Percentiles rank a stretch among this genome's conserved stretches.
These are phyloP conservation scores for Abrostola triplasia DNA, from an alignment of 2,888 invertebrate genomes.

Conservation along the genomic window DNA sequence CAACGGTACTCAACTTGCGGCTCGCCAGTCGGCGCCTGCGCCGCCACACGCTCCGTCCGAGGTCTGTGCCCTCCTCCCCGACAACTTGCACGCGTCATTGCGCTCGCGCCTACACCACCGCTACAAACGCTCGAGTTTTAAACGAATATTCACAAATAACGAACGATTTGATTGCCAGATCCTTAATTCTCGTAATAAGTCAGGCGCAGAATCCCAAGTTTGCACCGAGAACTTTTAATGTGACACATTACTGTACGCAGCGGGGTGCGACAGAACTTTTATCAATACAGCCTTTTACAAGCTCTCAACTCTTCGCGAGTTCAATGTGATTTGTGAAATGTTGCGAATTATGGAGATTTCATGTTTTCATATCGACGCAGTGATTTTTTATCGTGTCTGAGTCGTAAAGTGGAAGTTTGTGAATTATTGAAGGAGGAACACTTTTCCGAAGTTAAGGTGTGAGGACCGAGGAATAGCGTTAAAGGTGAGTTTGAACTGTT, in stretches of 20 bases:
- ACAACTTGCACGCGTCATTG: slow-evolving; percentile 67
- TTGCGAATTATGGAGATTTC: slow-evolving; percentile 75
- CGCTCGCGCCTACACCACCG: slow-evolving; percentile 61
- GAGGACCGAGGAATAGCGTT: slow-evolving; percentile 57
- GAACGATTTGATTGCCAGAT: slow-evolving; percentile 45
- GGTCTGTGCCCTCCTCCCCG: slow-evolving; percentile 82
- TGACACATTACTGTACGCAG: slow-evolving; percentile 62
- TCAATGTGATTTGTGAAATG: slow-evolving; percentile 81
- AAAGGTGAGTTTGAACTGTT: slow-evolving; percentile 75
- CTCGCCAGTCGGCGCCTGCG: slow-evolving; percentile 74
- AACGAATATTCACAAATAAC: slow-evolving; percentile 49
- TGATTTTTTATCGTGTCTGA: slow-evolving; percentile 76
- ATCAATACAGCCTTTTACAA: slow-evolving; percentile 68
- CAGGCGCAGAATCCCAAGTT: slow-evolving; percentile 41
- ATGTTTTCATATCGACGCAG: slow-evolving; percentile 70
- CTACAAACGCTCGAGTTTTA: slow-evolving; percentile 35
- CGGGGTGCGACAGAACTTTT: slow-evolving; percentile 66
- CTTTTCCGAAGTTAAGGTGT: slow-evolving; percentile 56
- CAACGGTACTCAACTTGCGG: slow-evolving; percentile 78
- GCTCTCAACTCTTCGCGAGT: slow-evolving; percentile 65
- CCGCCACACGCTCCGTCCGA: slow-evolving; percentile 69
- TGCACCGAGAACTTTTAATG: slow-evolving; percentile 56
- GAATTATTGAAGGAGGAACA: slow-evolving; percentile 64
- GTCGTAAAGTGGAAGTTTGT: slow-evolving; percentile 71
- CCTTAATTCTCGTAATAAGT: slow-evolving; percentile 36